Evolutionary conservation across 1,140 invertebrate genomes (phyloP), one percentile per base, ranked within the genome.

Genomic region (Lordiphosa clarofinis): DNA sequence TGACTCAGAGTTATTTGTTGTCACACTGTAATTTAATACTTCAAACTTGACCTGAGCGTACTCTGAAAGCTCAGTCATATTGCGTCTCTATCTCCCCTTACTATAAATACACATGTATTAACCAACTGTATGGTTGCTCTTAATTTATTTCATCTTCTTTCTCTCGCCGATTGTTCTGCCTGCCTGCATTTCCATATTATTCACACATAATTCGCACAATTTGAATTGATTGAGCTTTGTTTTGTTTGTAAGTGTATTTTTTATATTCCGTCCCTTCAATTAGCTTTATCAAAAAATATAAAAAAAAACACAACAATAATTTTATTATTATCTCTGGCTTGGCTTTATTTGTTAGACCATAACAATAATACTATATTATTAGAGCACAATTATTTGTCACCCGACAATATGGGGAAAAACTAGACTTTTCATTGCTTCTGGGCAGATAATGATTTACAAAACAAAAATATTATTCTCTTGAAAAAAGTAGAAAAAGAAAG

Each of bases 131-230:
- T 31, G 4, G 11, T 13, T 46, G 35, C 28, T 47, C 21, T n/a
- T 13, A 36, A 44, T 36, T 48, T 56, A 50, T 38, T 50, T 50
- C 21, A 48, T 5, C 19, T 24, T 48, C 55, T 15, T 37, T 33
- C 48, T 9, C 13, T 39, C 19, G 43, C 13, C 4, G 55, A 67
- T 67, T 67, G 42, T 59, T 66, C 49, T 46, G 35, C 43, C 15
- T 58, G 38, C 19, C 12, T 6, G 13, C 31, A 33, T 13, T 36
- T 40, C 33, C 19, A 38, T 49, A 38, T 43, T 54, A 60, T 63
- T 49, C 37, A 42, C 52, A 44, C 40, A 53, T 57, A 48, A 54
- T 67, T 71, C 46, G 19, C 66, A 54, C 65, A 50, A 69, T 70
- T 63, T 37, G 33, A 50, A 50, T 68, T 68, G 59, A 68, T 68